Conservation (phyloP, 2,888 invertebrate species). For the Drosophila sordidula region DNA sequence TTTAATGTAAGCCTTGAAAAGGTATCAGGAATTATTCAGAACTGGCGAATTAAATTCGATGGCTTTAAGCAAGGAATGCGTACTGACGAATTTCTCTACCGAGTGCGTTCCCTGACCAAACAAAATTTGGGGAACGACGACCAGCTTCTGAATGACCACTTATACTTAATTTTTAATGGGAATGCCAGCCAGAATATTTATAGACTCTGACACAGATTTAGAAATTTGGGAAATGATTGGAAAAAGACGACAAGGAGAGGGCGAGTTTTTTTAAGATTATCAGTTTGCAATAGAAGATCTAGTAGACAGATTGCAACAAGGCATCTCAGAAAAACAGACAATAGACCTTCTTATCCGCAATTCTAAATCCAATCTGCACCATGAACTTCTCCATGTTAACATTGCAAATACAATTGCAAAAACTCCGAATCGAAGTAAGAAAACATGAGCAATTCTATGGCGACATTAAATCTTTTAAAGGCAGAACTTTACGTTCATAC, state of each 20-base stretch:
- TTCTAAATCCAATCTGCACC: not conserved
- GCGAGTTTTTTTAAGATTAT: not conserved
- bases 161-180: not conserved
- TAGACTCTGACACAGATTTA: not conserved
- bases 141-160: not conserved
- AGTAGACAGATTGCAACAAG: not conserved
- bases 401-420: not conserved
- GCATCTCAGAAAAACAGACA: not conserved
- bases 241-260: not conserved
- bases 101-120: not conserved
- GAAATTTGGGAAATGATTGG: not conserved
- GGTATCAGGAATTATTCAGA: not conserved
- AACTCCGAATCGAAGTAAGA: not conserved
- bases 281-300: not conserved
- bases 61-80: not conserved
- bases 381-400: not conserved
- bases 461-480: constrained; percentile 1
- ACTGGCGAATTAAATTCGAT: not conserved
- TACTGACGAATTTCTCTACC: not conserved
- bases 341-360: too few relatives aligned
- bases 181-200: not conserved
- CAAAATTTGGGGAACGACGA: not conserved
- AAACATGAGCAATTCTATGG: constrained; percentile 2
- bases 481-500: too few relatives aligned
- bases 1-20: not conserved